A percentile compares a stretch with the other conserved stretches of the same genome.
Evolutionary conservation across 2,113 vertebrate genomes (phyloP).

Genomic region (Salvelinus alpinus): DNA sequence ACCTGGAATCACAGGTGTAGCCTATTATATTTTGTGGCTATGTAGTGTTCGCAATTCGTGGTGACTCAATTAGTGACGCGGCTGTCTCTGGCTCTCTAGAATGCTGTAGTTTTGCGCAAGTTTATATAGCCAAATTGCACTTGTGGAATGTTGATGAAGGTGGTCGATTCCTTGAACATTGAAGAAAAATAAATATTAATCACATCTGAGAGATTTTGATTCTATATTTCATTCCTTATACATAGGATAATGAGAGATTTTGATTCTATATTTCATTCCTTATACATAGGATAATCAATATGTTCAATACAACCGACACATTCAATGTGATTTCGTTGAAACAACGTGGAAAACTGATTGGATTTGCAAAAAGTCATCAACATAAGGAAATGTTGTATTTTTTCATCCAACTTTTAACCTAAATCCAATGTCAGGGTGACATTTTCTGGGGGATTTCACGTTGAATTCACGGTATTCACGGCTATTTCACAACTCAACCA

Average conservation of each 20-base stretch:
- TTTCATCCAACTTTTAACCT: not conserved
- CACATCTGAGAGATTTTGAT: not conserved
- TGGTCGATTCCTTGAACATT: not conserved
- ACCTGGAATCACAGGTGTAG: conserved; percentile 8
- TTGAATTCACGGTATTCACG: too few species aligned
- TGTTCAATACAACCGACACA: not conserved
- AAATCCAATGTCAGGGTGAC: not conserved
- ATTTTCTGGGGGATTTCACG: too few species aligned
- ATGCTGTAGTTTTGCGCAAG: too few species aligned
- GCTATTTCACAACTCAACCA: too few species aligned
- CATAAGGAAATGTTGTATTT: not conserved
- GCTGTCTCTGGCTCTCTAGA: too few species aligned
- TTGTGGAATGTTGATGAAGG: not conserved
- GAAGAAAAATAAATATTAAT: not conserved
- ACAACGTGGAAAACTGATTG: too few species aligned
- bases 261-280: not conserved
- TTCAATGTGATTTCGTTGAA: too few species aligned
- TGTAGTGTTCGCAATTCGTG: too few species aligned
- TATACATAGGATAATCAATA: not conserved
- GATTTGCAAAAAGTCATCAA: too few species aligned
- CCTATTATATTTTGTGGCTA: not conserved
- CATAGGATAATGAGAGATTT: not conserved
- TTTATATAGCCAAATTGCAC: not conserved
- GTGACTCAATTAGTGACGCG: too few species aligned
- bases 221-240: not conserved